Base-by-base conservation (phyloP, 2,797 vertebrate species). In the Neosilurus mollespiculum region DNA sequence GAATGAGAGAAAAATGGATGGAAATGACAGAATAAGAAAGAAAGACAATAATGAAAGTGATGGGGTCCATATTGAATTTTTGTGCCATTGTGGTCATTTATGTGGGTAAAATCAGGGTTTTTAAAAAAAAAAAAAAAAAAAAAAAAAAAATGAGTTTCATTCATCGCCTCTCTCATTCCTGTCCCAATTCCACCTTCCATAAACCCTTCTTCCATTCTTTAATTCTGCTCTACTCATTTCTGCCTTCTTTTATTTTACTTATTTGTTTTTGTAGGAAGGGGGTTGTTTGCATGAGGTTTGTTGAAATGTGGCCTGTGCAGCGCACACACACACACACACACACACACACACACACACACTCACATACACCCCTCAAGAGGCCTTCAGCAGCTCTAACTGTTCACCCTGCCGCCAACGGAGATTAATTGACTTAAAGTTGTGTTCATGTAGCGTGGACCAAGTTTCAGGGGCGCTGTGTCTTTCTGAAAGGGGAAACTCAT, bases 121-220 rank as follows among this genome's bases (percentile, higher is more conserved):
- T 86, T 88, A 14, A 18, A 16, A 18, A 58, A 16, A 18, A 14
- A 4, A 12, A 58, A 58, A n/a, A n/a, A n/a, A n/a, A n/a, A n/a
- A n/a, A n/a, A n/a, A n/a, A n/a, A n/a, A n/a, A n/a, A 90, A 92
- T 88, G 70, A 91, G 83, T 88, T 80, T 85, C 64, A 86, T 22
- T 54, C 78, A 81, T 83, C 84, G 62, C 61, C 87, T 61, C 58
- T 80, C 85, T 75, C 37, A 86, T 83, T 84, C 62, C 79, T 76
- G 81, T 78, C 73, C 10, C 73, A 72, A 69, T 83, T 67, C 76
- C 71, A 51, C 81, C 78, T 83, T 59, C 76, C 66, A 24, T 79
- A 69, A 81, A 80, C 56, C 78, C 87, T 85, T 84, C 81, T 81
- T 54, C 75, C 51, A 49, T 83, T 81, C 70, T 81, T 81, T 71